Conservation (phyloP, 2,888 invertebrate genomes). For the Hanleya hanleyi region DNA sequence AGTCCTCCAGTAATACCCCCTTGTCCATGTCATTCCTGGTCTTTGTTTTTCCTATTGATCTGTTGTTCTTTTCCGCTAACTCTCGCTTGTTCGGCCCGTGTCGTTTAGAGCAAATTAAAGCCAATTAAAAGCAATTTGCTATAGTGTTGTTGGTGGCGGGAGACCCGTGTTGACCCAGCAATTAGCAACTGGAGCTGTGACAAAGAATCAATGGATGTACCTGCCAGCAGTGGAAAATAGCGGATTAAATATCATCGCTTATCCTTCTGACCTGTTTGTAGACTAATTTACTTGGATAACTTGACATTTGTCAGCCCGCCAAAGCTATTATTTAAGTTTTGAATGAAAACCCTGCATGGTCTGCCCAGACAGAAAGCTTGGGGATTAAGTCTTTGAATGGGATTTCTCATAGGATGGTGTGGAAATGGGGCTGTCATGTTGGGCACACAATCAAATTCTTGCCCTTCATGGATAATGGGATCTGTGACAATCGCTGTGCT, state of each 20-base stretch:
- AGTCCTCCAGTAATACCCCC: too few relatives aligned
- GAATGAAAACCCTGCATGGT: background rate
- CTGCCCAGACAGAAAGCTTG: background rate
- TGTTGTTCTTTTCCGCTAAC: background rate
- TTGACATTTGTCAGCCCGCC: background rate
- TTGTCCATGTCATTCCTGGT: background rate
- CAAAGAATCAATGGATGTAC: background rate
- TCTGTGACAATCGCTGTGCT: too few relatives aligned
- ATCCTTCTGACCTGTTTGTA: background rate
- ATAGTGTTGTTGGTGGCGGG: background rate
- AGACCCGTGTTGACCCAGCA: background rate
- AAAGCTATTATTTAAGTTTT: background rate
- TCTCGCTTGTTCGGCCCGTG: background rate
- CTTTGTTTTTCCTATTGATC: background rate
- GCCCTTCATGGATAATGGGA: too few relatives aligned
- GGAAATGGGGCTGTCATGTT: too few relatives aligned
- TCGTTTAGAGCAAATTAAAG: background rate
- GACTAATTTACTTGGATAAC: background rate
- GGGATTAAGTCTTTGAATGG: background rate
- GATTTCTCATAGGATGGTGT: background rate
- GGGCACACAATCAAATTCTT: too few relatives aligned
- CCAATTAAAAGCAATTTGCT: conserved; percentile 8
- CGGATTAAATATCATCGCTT: background rate
- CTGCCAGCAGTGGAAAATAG: background rate
- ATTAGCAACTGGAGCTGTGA: background rate